Base-by-base conservation (phyloP, 2,113 vertebrate genomes). In the Narcine bancroftii region DNA sequence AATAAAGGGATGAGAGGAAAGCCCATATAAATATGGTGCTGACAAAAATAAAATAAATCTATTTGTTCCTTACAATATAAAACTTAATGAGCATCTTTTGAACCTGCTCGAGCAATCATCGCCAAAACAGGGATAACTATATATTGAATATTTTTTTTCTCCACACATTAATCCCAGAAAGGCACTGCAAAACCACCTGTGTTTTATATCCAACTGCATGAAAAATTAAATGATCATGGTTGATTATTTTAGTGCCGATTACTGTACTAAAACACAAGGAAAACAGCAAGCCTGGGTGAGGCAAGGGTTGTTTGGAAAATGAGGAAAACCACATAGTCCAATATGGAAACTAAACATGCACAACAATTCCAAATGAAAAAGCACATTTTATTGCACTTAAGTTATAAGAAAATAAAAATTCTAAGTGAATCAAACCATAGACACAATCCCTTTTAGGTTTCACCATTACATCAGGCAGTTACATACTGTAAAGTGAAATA, bases 361-460 rank as follows among this genome's bases (percentile, higher is more conserved):
- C 95, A 95, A 97, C 94, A 95, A 96, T 95, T 98, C 96, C 97
- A 98, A 98, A 99, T 98, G 98, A 98, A 99, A 97, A 98, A 92
- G 97, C 99, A 99, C 98, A 98, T 99, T 99, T 99, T 99, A 99
- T 99, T 99, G 99, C 99, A 99, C 99, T 99, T 99, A 99, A 99
- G 98, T 99, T 99, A 99, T 99, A 99, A 99, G 98, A 99, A 99
- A 99, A 99, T 99, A 99, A 99, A 97, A 99, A 99, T 99, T 99
- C 98, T 99, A 99, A 98, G 97, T 99, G 97, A 99, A 99, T 98
- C 97, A 99, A 99, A 99, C 97, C 97, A 99, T 98, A 98, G 96
- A 97, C 98, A 99, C 97, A 99, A 99, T 99, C 98, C 98, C 98
- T 99, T 99, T 99, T 98, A 99, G 96, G 96, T 97, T 97, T 97